Conservation (phyloP, 2,888 invertebrate species). For the Cephus nigrinus region DNA sequence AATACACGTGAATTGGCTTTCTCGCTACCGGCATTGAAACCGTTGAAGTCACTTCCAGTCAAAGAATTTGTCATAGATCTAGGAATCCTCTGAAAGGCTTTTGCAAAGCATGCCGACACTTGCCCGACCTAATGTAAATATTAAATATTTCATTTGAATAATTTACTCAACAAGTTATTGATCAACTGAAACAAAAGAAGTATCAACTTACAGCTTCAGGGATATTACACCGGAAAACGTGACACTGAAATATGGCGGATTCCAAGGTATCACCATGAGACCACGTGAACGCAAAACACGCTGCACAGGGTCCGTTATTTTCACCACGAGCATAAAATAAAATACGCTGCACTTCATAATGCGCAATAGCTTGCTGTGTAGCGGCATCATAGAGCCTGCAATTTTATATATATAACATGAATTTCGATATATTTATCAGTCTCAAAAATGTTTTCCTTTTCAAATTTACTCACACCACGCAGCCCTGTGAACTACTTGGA, state of each 20-base stretch:
- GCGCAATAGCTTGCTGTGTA: slow-evolving; percentile 81
- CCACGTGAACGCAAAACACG: slow-evolving; percentile 99
- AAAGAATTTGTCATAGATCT: slow-evolving; percentile 84
- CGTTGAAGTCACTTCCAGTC: slow-evolving; percentile 73
- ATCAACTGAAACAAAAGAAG: background rate
- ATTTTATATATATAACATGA: slow-evolving; percentile 11
- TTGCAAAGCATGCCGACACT: slow-evolving; percentile 82
- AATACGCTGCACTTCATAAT: slow-evolving; percentile 92
- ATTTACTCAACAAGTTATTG: background rate
- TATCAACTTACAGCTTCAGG: slow-evolving; percentile 84
- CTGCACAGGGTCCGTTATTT: slow-evolving; percentile 82
- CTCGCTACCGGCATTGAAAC: slow-evolving; percentile 71
- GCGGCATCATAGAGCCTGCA: slow-evolving; percentile 84
- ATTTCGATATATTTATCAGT: background rate
- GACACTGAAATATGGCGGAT: slow-evolving; percentile 94
- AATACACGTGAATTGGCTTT: slow-evolving; percentile 73
- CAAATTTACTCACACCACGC: slow-evolving; percentile 82
- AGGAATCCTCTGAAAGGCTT: slow-evolving; percentile 91
- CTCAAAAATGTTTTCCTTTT: background rate
- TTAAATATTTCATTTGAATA: background rate
- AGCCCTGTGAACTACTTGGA: slow-evolving; percentile 91
- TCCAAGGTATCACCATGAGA: slow-evolving; percentile 91
- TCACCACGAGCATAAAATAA: slow-evolving; percentile 94
- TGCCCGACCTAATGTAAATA: slow-evolving; percentile 67
- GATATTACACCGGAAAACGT: slow-evolving; percentile 95